Evolutionary conservation across 1,140 invertebrate species (phyloP).

Genomic region (Heterodera carotae): DNA sequence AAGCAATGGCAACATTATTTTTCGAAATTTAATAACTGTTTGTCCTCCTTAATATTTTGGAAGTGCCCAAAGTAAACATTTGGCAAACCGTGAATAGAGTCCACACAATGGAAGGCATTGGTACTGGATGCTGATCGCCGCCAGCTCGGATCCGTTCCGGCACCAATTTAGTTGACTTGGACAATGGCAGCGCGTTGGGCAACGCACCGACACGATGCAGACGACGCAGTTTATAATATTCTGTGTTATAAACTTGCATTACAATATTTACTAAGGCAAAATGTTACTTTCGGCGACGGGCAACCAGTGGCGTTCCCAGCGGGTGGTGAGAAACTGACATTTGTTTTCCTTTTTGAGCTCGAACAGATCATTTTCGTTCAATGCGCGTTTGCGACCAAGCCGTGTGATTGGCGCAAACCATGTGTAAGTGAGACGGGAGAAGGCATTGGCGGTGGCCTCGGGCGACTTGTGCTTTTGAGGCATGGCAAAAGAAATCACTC

Average conservation of each 20-base stretch:
- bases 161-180: too few relatives aligned
- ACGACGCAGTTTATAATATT: neutral
- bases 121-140: neutral
- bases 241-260: too few relatives aligned
- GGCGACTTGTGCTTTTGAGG: too few relatives aligned
- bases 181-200: too few relatives aligned
- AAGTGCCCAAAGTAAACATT: constrained; percentile 1
- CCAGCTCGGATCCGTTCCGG: too few relatives aligned
- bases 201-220: too few relatives aligned
- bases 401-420: constrained; percentile 57
- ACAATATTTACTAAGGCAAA: too few relatives aligned
- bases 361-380: constrained; percentile 54
- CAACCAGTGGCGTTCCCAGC: constrained; percentile 54
- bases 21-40: too few relatives aligned
- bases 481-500: neutral
- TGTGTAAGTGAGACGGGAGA: constrained; percentile 57
- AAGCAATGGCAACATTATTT: too few relatives aligned
- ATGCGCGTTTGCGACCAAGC: constrained; percentile 48
- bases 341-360: constrained; percentile 50
- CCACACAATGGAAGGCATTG: constrained; percentile 51
- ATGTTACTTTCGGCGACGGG: constrained; percentile 56
- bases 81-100: constrained; percentile 48
- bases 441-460: constrained; percentile 53
- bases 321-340: constrained; percentile 48
- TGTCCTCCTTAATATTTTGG: too few relatives aligned